Evolutionary conservation across 2,888 invertebrate species (phyloP), one percentile per base, ranked within the genome.

Genomic region (Troilus luridus): DNA sequence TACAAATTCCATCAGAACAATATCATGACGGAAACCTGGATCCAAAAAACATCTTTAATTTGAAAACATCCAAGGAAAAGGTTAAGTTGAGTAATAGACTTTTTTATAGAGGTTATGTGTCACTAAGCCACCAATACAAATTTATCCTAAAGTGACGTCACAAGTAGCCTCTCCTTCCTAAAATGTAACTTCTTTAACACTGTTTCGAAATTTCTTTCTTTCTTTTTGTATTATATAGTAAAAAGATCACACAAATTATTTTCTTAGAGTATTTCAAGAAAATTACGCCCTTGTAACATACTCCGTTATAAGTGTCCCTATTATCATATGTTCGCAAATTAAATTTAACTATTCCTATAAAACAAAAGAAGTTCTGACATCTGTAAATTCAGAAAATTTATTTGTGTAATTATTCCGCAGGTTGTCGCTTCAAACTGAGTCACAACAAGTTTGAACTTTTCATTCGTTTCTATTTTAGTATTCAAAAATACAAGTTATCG

Each of bases 81-180:
- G 72, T 77, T 77, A 77, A 77, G 72, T 77, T 77, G 72, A 77
- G 72, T 77, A 77, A 77, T 77, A 77, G 14, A 77, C 8, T 77
- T 77, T 41, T 77, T 77, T 77, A 77, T 17, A 77, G 72, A 77
- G 41, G 72, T 77, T 77, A 77, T 77, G 19, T 27, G 41, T 77
- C 72, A 41, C 27, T 77, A 77, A 7, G 27, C 27, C 17, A 77
- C 72, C 27, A 77, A 77, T 77, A 77, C 72, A 77, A 77, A 41
- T 41, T 77, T 41, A 41, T 24, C 72, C 7, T 41, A 41, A 27
- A 3, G 27, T 77, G 72, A 77, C 72, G 72, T 77, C 72, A 77
- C 72, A 77, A 41, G 72, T 77, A 77, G 72, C 17, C 72, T 77
- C 41, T 27, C 72, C 9, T 41, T 41, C 27, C 27, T 41, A 41